phyloP scores from a whole-genome alignment of 1,140 invertebrate species.

The Carposina sasakii region DNA sequence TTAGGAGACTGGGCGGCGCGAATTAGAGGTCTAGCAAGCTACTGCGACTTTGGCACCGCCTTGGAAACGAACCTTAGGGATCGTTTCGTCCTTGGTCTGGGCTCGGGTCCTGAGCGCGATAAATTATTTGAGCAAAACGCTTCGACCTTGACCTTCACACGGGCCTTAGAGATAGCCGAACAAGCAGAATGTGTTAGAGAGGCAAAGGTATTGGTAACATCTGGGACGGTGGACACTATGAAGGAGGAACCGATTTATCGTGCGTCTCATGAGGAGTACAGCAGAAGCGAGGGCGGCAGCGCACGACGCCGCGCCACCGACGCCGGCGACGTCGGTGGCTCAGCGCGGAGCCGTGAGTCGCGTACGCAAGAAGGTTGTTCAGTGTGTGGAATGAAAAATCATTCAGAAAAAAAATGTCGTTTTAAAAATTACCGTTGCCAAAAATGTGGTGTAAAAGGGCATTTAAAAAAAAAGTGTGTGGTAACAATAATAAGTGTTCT shows the following conservation, averaged over 20 bases:
- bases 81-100: constrained; percentile 40
- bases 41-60: constrained; percentile 34
- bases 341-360: background rate
- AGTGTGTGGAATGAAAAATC: constrained; percentile 2
- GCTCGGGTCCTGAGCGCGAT: constrained; percentile 21
- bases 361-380: background rate
- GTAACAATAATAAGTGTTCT: too few relatives aligned
- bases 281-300: background rate
- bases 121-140: constrained; percentile 26
- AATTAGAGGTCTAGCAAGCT: constrained; percentile 27
- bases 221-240: background rate
- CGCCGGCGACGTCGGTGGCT: constrained; percentile 7
- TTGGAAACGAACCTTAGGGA: constrained; percentile 32
- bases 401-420: background rate
- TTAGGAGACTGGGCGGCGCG: constrained; percentile 23
- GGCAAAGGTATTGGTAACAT: constrained; percentile 1
- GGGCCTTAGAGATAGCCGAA: constrained; percentile 30
- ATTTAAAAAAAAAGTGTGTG: constrained; percentile 4
- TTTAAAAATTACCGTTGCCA: background rate
- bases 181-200: constrained; percentile 21
- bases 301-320: background rate
- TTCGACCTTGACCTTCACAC: constrained; percentile 19
- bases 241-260: constrained; percentile 12
- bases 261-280: background rate
- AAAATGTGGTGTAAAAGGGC: background rate